A percentile compares a stretch with the other conserved stretches of the same genome.
Conservation (phyloP, 2,888 invertebrate species). For the Hetaerina titia region DNA sequence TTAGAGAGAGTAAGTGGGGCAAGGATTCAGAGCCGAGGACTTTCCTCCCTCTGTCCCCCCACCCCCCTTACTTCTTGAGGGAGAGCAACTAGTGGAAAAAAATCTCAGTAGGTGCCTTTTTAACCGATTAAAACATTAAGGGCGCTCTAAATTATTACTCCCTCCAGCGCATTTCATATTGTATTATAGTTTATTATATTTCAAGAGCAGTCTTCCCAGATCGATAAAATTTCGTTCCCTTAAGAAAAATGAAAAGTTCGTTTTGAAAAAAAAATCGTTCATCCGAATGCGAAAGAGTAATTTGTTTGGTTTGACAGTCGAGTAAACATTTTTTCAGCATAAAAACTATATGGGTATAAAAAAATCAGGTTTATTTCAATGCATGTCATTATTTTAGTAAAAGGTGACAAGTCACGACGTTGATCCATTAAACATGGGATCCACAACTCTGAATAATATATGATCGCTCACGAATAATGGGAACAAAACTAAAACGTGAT, state of each 20-base stretch:
- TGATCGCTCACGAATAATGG: too few species aligned
- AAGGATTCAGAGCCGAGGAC: conserved; percentile 19
- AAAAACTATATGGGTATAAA: too few species aligned
- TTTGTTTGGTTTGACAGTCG: too few species aligned
- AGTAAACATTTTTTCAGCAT: too few species aligned
- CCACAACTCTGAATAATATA: too few species aligned
- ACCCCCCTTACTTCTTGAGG: not conserved
- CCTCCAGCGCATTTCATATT: not conserved
- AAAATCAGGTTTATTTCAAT: too few species aligned
- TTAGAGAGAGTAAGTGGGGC: not conserved
- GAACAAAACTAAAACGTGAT: too few species aligned
- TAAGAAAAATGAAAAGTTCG: not conserved
- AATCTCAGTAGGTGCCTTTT: not conserved
- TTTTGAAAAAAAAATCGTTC: not conserved
- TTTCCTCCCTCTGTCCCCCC: not conserved
- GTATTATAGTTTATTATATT: not conserved
- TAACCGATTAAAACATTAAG: not conserved
- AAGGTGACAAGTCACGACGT: too few species aligned
- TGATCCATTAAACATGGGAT: too few species aligned
- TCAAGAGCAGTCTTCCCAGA: not conserved
- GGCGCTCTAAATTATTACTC: not conserved
- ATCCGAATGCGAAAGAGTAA: not conserved
- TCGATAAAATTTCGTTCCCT: not conserved
- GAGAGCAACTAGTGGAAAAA: not conserved
- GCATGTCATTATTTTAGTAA: too few species aligned